Conservation (phyloP, 2,888 invertebrate species). For the Macropis europaea region DNA sequence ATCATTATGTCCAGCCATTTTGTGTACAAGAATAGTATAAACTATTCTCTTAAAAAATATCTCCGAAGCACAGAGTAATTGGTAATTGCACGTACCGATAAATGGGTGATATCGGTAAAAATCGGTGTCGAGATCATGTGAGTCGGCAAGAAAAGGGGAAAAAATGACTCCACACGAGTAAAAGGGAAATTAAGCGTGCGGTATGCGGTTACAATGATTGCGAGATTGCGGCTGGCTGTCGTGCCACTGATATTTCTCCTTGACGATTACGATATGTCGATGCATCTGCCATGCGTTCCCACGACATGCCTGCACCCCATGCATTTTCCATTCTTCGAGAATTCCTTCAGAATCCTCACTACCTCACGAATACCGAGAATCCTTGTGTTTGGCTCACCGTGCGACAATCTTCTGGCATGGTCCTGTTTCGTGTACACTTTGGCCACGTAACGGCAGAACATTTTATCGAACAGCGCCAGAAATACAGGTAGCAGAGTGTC, state of each 20-base stretch:
- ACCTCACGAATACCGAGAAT: too few relatives aligned
- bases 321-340: conserved; percentile 22
- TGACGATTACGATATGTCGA: conserved; percentile 30
- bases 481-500: conserved; percentile 82
- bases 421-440: conserved; percentile 80
- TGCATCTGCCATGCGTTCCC: conserved; percentile 33
- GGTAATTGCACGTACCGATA: too few relatives aligned
- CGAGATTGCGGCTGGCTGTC: conserved; percentile 23
- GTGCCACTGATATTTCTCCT: conserved; percentile 35
- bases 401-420: conserved; percentile 70
- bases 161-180: conserved; percentile 6
- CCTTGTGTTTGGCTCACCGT: too few relatives aligned
- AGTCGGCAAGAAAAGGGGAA: background rate
- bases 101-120: background rate
- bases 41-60: too few relatives aligned
- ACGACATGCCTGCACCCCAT: conserved; percentile 29
- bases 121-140: too few relatives aligned
- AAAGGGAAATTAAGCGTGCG: conserved; percentile 25
- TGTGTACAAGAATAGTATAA: too few relatives aligned
- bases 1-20: too few relatives aligned
- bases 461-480: conserved; percentile 82
- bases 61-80: too few relatives aligned
- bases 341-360: too few relatives aligned
- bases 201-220: conserved; percentile 30
- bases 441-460: conserved; percentile 82